Evolutionary conservation across 2,113 vertebrate genomes (phyloP).

Genomic region (Rhegmatorhina hoffmannsi): DNA sequence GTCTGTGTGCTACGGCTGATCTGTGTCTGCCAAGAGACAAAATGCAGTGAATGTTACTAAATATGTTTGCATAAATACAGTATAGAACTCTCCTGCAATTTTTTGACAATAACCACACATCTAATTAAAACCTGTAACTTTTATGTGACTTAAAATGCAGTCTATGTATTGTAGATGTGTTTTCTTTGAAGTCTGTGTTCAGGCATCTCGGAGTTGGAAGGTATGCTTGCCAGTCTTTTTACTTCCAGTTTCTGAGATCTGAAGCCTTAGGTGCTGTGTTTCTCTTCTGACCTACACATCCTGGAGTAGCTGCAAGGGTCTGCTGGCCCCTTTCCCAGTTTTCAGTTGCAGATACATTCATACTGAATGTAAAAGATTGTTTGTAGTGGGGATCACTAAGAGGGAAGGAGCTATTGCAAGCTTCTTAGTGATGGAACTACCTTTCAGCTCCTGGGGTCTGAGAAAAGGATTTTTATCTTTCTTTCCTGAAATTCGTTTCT

Average conservation of each 20-base stretch:
- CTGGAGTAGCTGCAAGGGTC: background rate
- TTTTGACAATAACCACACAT: background rate
- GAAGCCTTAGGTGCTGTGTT: background rate
- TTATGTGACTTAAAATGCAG: background rate
- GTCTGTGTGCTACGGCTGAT: background rate
- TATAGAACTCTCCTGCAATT: background rate
- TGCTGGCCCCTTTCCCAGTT: background rate
- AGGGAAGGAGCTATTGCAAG: background rate
- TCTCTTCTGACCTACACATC: background rate
- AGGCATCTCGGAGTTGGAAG: background rate
- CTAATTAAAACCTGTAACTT: background rate
- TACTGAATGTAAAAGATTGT: background rate
- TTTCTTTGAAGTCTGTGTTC: background rate
- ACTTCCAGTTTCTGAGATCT: background rate
- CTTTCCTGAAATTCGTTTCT: background rate
- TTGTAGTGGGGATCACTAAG: background rate
- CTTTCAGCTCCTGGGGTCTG: background rate
- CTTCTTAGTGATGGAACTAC: background rate
- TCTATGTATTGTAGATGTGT: background rate
- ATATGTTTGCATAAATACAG: background rate
- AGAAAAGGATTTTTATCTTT: background rate
- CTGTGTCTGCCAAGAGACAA: background rate
- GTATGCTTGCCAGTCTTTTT: background rate
- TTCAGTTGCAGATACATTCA: background rate
- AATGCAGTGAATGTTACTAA: background rate